Percentiles rank a stretch among this genome's conserved stretches.
Conservation (phyloP, 2,113 vertebrate species). For the Ciconia stormi region DNA sequence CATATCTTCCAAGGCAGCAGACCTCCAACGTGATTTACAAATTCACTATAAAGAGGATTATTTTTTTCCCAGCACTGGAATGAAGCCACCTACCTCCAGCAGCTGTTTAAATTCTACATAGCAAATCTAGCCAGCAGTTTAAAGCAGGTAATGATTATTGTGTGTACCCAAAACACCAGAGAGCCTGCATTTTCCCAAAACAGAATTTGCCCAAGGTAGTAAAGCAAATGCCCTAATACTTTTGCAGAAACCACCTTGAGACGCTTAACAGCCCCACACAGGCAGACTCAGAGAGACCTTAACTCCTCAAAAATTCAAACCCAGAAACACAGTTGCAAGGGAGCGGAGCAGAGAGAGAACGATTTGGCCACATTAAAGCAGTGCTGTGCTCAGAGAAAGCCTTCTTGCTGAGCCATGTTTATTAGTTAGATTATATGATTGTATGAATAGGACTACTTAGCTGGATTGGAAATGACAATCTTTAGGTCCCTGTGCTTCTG, state of each 20-base stretch:
- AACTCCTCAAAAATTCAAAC: neutral
- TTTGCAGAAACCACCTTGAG: neutral
- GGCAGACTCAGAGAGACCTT: neutral
- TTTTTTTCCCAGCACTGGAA: conserved; percentile 24
- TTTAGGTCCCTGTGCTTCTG: neutral
- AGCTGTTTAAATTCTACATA: neutral
- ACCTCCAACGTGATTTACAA: conserved; percentile 27
- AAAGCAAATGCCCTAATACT: neutral
- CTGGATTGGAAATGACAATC: neutral
- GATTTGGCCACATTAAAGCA: neutral
- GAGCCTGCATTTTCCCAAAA: neutral
- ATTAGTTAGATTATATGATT: neutral
- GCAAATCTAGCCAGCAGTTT: neutral
- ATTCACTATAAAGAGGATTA: conserved; percentile 46
- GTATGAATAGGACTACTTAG: neutral
- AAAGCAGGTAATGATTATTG: conserved; percentile 14
- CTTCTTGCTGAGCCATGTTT: neutral
- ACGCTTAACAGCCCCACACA: neutral
- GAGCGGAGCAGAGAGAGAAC: neutral
- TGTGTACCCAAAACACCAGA: neutral
- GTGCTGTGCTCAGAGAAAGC: neutral
- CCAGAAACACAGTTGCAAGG: neutral
- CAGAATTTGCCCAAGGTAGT: neutral
- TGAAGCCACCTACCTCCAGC: conserved; percentile 27
- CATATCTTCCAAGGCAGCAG: conserved; percentile 23